A percentile compares a stretch with the other conserved stretches of the same genome.
Conservation (phyloP, 2,888 invertebrate genomes). For the Mesorhabditis belari region DNA sequence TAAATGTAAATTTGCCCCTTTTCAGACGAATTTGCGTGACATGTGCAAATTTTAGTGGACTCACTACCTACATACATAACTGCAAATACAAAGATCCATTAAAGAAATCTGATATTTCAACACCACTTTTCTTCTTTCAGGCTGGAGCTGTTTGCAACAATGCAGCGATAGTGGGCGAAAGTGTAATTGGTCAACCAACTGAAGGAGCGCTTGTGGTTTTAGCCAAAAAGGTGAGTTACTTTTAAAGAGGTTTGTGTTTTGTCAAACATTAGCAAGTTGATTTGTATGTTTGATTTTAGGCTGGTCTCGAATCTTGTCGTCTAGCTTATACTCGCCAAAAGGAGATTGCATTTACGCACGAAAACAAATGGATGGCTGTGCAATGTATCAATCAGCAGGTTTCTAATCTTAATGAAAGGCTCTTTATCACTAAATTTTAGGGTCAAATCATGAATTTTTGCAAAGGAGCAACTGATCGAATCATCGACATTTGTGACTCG, state of each 20-base stretch:
- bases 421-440: conserved; percentile 11
- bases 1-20: too few relatives aligned
- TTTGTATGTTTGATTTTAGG: conserved; percentile 55
- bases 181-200: conserved; percentile 86
- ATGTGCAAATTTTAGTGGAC: too few relatives aligned
- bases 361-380: conserved; percentile 97
- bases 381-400: conserved; percentile 67
- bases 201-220: conserved; percentile 90
- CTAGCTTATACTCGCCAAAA: conserved; percentile 35
- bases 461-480: conserved; percentile 87
- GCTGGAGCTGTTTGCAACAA: conserved; percentile 87
- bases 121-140: conserved; percentile 34
- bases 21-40: too few relatives aligned
- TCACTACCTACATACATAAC: too few relatives aligned
- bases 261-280: neutral
- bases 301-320: conserved; percentile 72
- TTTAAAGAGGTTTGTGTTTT: neutral
- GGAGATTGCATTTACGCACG: conserved; percentile 93
- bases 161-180: conserved; percentile 74
- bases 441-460: conserved; percentile 63
- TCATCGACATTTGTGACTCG: conserved; percentile 63
- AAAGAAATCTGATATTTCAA: neutral
- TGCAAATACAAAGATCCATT: too few relatives aligned
- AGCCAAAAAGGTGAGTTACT: conserved; percentile 69
- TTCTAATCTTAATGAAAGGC: neutral